A percentile compares a stretch with the other conserved stretches of the same genome.
Conservation (phyloP, 2,113 vertebrate genomes). For the Ptyas mucosa region DNA sequence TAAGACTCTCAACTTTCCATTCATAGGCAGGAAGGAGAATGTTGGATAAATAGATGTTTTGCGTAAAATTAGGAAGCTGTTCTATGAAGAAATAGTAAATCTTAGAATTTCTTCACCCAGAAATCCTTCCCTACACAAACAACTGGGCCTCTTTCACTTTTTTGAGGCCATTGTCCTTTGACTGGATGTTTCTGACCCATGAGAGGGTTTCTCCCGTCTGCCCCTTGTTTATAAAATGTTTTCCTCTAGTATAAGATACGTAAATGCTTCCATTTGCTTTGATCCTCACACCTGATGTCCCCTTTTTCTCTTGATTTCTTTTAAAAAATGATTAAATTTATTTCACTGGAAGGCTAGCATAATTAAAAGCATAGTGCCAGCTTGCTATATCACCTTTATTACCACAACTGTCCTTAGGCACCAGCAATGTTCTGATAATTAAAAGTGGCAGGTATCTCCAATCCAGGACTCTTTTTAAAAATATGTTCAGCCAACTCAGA, state of each 20-base stretch:
- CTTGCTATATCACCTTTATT: not conserved
- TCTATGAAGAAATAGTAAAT: not conserved
- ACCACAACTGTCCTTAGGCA: not conserved
- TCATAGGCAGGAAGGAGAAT: not conserved
- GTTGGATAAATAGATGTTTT: not conserved
- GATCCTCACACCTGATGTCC: not conserved
- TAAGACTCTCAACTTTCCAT: not conserved
- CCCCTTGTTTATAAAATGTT: not conserved
- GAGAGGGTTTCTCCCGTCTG: not conserved
- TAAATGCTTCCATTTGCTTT: not conserved
- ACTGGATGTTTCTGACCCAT: not conserved
- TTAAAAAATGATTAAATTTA: not conserved
- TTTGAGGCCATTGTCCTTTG: not conserved
- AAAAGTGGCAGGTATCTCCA: not conserved
- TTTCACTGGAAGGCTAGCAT: not conserved
- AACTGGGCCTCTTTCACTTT: not conserved
- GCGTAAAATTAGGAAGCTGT: not conserved
- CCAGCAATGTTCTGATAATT: not conserved
- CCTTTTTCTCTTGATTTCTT: not conserved
- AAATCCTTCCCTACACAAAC: not conserved
- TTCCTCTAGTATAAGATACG: not conserved
- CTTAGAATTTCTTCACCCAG: not conserved
- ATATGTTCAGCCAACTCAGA: not conserved
- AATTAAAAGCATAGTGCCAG: not conserved
- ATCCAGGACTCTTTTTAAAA: not conserved